These are phyloP conservation scores for Phytoseiulus persimilis DNA, from an alignment of 2,888 invertebrate species.

Conservation along the genomic window DNA sequence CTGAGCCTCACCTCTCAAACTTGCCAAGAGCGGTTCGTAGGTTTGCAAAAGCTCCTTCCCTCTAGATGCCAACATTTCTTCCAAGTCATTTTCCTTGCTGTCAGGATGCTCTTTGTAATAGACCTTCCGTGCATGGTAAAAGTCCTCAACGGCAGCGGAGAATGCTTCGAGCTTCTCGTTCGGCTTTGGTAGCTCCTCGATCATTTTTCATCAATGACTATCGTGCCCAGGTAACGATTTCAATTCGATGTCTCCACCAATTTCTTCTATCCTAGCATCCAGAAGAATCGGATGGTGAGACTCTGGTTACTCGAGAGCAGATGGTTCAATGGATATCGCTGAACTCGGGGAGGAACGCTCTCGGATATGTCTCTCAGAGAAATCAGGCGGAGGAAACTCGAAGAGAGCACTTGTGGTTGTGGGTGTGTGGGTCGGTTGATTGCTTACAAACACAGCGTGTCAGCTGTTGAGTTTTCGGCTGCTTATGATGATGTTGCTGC, in stretches of 20 bases:
- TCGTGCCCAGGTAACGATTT: not conserved
- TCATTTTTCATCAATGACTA: not conserved
- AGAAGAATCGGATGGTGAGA: too few relatives aligned
- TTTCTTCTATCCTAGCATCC: too few relatives aligned
- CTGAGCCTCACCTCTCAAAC: not conserved
- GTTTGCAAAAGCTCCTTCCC: not conserved
- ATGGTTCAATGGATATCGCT: too few relatives aligned
- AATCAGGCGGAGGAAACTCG: not conserved
- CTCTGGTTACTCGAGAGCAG: too few relatives aligned
- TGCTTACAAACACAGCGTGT: not conserved
- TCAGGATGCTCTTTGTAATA: constrained; percentile 15
- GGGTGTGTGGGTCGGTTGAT: not conserved
- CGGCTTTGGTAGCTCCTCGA: not conserved
- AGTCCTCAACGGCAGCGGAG: not conserved
- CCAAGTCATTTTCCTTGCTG: not conserved
- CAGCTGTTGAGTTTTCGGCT: not conserved
- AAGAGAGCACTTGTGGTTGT: not conserved
- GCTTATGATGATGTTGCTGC: not conserved
- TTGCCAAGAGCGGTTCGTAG: not conserved
- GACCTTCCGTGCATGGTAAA: constrained; percentile 12
- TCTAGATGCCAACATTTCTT: not conserved
- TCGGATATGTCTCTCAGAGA: too few relatives aligned
- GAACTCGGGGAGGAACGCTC: too few relatives aligned
- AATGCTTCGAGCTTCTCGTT: not conserved
- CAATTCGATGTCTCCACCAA: too few relatives aligned